Percentiles rank a stretch among this genome's conserved stretches.
Conservation (phyloP, 1,140 invertebrate species). For the Branchinecta lindahli region DNA sequence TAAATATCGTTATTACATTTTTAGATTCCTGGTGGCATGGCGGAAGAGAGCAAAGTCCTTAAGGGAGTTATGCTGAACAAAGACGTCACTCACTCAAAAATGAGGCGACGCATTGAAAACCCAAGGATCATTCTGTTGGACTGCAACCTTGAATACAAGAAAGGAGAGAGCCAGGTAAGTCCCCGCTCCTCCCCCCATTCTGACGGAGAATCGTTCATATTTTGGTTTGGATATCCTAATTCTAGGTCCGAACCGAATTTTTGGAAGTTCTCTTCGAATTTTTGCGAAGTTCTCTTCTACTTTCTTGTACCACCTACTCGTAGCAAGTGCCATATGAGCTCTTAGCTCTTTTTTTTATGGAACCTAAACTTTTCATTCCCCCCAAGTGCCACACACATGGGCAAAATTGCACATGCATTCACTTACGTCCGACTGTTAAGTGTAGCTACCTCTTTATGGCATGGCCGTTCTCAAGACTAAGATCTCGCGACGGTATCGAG, state of each 20-base stretch:
- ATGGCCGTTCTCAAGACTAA: too few species aligned
- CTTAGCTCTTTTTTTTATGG: too few species aligned
- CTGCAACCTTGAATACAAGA: slow-evolving; percentile 95
- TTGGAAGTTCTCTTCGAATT: not conserved
- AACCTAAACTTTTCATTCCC: too few species aligned
- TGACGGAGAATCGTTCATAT: not conserved
- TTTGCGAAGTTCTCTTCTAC: too few species aligned
- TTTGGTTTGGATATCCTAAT: slow-evolving; percentile 10
- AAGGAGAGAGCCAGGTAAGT: slow-evolving; percentile 72
- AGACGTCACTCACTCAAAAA: slow-evolving; percentile 95
- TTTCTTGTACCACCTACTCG: too few species aligned
- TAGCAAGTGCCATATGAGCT: too few species aligned
- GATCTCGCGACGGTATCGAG: too few species aligned
- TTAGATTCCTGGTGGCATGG: slow-evolving; percentile 77
- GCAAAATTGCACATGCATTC: too few species aligned
- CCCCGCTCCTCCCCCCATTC: not conserved
- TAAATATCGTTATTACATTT: slow-evolving; percentile 12
- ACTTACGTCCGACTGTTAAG: too few species aligned
- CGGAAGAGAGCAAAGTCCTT: slow-evolving; percentile 89
- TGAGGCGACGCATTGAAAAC: slow-evolving; percentile 86
- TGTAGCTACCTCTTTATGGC: too few species aligned
- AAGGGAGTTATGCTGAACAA: slow-evolving; percentile 97
- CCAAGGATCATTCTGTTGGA: slow-evolving; percentile 89
- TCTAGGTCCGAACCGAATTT: too few species aligned
- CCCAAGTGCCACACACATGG: too few species aligned